Evolutionary conservation across 2,888 invertebrate genomes (phyloP).

Genomic region (Gisinianus flammeolus): DNA sequence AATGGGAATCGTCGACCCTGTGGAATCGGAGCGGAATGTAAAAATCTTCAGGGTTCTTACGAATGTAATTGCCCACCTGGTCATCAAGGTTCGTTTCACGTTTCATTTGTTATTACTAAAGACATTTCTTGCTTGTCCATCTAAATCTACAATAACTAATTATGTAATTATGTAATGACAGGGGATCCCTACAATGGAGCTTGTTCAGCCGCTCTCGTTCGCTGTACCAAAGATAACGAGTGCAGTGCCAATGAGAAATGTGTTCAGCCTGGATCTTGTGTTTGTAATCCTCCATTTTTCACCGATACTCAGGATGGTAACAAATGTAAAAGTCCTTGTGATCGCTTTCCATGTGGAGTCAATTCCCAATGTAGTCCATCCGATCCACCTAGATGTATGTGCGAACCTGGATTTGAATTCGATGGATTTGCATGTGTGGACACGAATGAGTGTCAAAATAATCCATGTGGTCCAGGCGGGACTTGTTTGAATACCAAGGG

Average conservation of each 20-base stretch:
- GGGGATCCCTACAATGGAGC: slow-evolving; percentile 72
- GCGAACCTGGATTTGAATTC: slow-evolving; percentile 70
- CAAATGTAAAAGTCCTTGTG: slow-evolving; percentile 90
- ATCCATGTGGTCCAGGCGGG: slow-evolving; percentile 84
- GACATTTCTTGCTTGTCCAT: too few relatives aligned
- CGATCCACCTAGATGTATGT: slow-evolving; percentile 88
- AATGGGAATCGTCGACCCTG: slow-evolving; percentile 76
- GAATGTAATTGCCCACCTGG: slow-evolving; percentile 82
- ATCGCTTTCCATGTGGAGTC: slow-evolving; percentile 86
- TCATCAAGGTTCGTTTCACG: slow-evolving; percentile 68
- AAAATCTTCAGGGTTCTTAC: slow-evolving; percentile 78
- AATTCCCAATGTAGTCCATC: slow-evolving; percentile 88
- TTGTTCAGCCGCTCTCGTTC: slow-evolving; percentile 81
- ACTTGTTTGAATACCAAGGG: slow-evolving; percentile 86
- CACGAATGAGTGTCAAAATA: slow-evolving; percentile 80
- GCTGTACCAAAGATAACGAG: slow-evolving; percentile 81
- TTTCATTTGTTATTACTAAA: too few relatives aligned
- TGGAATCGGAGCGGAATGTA: slow-evolving; percentile 85
- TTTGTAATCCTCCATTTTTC: slow-evolving; percentile 86
- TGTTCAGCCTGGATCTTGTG: slow-evolving; percentile 87
- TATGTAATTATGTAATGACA: neutral
- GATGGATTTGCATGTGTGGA: slow-evolving; percentile 71
- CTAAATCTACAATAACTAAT: too few relatives aligned
- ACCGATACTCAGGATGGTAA: slow-evolving; percentile 80
- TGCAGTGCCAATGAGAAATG: slow-evolving; percentile 88